Conservation (phyloP, 2,113 vertebrate genomes). For the Eretmochelys imbricata region DNA sequence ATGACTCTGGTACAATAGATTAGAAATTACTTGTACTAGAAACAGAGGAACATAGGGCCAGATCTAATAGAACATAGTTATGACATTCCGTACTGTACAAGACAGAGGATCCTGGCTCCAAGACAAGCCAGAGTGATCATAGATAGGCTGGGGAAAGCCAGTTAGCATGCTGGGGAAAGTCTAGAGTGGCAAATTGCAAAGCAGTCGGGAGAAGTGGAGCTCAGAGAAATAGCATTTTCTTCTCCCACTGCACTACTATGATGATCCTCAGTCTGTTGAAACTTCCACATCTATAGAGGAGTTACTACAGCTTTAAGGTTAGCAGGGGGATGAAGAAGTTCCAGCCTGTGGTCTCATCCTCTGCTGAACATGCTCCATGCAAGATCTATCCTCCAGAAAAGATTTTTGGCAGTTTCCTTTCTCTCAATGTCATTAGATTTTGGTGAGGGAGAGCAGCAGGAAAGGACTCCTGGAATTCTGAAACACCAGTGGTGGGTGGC, state of each 20-base stretch:
- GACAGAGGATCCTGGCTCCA: background rate
- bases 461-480: background rate
- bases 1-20: background rate
- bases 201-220: background rate
- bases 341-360: background rate
- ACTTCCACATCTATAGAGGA: background rate
- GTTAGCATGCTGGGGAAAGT: conserved; percentile 22
- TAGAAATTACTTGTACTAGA: background rate
- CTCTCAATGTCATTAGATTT: background rate
- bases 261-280: background rate
- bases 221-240: background rate
- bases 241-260: background rate
- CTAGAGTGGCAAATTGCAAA: background rate
- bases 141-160: background rate
- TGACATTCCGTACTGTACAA: background rate
- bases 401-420: background rate
- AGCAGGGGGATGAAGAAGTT: background rate
- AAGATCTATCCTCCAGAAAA: background rate
- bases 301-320: background rate
- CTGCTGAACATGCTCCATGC: background rate
- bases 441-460: background rate
- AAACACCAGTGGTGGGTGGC: background rate
- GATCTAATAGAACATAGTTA: background rate
- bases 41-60: background rate
- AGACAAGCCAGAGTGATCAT: background rate